These are phyloP conservation scores for Tragelaphus strepsiceros DNA, from an alignment of 2,113 vertebrate species.

Conservation along the genomic window DNA sequence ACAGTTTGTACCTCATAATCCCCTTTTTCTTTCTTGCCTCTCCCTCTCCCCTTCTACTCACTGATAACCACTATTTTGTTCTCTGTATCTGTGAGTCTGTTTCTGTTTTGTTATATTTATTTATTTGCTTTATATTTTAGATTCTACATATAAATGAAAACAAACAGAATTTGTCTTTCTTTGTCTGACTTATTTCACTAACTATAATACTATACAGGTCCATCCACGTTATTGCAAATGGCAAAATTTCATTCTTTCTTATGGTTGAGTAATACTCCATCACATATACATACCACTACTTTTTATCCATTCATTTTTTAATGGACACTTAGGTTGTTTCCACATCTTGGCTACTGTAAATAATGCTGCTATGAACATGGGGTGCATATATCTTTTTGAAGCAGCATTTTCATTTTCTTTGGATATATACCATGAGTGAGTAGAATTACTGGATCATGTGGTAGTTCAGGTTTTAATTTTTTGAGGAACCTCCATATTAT, in stretches of 20 bases:
- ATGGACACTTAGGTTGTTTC: neutral
- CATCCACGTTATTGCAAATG: neutral
- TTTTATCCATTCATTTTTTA: neutral
- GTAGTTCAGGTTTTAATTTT: neutral
- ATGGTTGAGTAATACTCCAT: neutral
- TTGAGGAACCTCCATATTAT: neutral
- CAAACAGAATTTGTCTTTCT: neutral
- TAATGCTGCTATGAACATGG: neutral
- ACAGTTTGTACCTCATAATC: neutral
- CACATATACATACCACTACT: neutral
- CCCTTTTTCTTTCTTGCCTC: neutral
- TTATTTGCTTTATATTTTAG: neutral
- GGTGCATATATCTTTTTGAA: neutral
- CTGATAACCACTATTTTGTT: neutral
- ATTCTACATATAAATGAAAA: neutral
- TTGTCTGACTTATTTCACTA: neutral
- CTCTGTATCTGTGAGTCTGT: neutral
- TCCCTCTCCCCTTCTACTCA: neutral
- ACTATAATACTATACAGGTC: neutral
- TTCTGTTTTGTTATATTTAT: neutral
- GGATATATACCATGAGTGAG: neutral
- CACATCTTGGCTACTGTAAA: neutral
- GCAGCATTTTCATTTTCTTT: neutral
- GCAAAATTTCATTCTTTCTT: neutral
- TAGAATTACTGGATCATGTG: neutral